Evolutionary conservation across 2,888 invertebrate genomes (phyloP).

Genomic region (Unio pictorum): DNA sequence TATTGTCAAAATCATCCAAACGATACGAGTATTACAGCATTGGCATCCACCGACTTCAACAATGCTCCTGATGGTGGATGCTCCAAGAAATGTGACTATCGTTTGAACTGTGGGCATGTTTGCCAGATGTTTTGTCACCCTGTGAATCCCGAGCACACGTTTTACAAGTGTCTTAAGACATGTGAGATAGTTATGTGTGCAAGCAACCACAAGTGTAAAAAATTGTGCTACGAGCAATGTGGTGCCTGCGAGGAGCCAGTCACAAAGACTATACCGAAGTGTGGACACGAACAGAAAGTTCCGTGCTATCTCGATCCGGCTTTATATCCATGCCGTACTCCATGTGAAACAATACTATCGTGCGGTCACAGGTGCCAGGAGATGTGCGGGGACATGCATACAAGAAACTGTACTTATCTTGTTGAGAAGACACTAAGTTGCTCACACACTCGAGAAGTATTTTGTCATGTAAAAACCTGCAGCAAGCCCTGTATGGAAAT

Average conservation of each 20-base stretch:
- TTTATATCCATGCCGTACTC: constrained; percentile 24
- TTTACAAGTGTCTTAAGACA: constrained; percentile 7
- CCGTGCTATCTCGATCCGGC: constrained; percentile 8
- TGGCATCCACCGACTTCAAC: constrained; percentile 12
- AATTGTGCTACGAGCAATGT: constrained; percentile 62
- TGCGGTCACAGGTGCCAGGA: constrained; percentile 35
- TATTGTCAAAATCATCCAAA: constrained; percentile 51
- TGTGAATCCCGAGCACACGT: constrained; percentile 3
- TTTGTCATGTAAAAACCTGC: constrained; percentile 39
- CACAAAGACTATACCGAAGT: neutral
- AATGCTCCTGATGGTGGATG: constrained; percentile 39
- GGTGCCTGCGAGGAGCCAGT: constrained; percentile 3
- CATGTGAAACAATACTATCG: constrained; percentile 30
- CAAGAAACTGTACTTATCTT: neutral
- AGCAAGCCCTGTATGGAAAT: constrained; percentile 35
- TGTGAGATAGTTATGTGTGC: constrained; percentile 13
- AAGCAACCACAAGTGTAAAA: constrained; percentile 21
- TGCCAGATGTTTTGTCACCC: constrained; percentile 20
- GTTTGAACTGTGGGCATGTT: constrained; percentile 40
- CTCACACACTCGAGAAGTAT: constrained; percentile 3
- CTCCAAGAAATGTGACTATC: constrained; percentile 31
- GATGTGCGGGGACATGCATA: constrained; percentile 5
- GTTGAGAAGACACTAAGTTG: constrained; percentile 3
- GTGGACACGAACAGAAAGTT: constrained; percentile 7
- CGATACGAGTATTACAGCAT: constrained; percentile 12